These are phyloP conservation scores for Nymphalis io DNA, from an alignment of 1,140 invertebrate genomes.

Conservation along the genomic window DNA sequence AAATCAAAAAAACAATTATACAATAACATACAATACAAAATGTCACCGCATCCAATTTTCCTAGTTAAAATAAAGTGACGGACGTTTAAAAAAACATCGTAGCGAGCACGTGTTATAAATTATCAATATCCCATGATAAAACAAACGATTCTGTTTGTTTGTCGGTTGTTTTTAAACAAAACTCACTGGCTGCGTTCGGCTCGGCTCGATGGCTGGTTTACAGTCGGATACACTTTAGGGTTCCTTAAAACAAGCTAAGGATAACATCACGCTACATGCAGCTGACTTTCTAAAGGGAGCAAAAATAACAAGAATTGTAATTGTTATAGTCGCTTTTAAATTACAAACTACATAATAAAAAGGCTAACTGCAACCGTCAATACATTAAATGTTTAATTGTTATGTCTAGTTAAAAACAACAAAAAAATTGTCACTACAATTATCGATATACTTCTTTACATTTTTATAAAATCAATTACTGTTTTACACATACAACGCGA, in stretches of 20 bases:
- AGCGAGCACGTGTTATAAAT: conserved; percentile 64
- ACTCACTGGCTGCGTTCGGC: conserved; percentile 37
- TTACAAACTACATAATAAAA: not conserved
- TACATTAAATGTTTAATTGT: too few species aligned
- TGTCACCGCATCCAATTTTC: conserved; percentile 18
- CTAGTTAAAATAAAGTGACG: conserved; percentile 45
- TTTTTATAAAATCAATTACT: too few species aligned
- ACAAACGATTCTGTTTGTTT: conserved; percentile 66
- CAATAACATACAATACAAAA: too few species aligned
- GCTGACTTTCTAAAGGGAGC: not conserved
- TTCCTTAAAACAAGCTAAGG: conserved; percentile 20
- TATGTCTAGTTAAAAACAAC: too few species aligned
- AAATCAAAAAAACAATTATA: not conserved
- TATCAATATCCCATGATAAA: conserved; percentile 79
- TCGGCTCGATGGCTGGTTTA: conserved; percentile 32
- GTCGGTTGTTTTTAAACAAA: conserved; percentile 67
- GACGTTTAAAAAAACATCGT: conserved; percentile 38
- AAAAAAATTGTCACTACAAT: too few species aligned
- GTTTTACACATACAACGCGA: too few species aligned
- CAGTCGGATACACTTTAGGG: conserved; percentile 40
- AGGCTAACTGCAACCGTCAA: not conserved
- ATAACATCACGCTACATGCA: not conserved
- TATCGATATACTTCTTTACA: too few species aligned
- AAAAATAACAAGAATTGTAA: not conserved
- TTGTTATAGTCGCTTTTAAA: not conserved